A percentile compares a stretch with the other conserved stretches of the same genome.
These are phyloP conservation scores for Amblyteles armatorius DNA, from an alignment of 2,888 invertebrate species.

Conservation along the genomic window DNA sequence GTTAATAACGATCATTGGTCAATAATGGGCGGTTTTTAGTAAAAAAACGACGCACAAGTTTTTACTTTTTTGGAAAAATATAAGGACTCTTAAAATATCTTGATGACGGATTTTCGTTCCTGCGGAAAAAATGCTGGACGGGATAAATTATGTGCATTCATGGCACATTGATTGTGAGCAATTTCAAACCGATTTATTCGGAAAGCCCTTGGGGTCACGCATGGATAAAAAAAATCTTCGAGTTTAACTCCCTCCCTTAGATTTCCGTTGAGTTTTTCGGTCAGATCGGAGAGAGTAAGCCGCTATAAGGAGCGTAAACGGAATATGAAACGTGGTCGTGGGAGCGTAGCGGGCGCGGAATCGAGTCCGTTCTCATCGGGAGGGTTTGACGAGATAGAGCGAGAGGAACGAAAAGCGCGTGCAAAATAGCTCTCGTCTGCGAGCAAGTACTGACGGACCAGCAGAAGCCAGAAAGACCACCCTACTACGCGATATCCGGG, in stretches of 20 bases:
- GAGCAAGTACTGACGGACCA: constrained; percentile 38
- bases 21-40: no score
- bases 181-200: neutral
- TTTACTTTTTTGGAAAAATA: no score
- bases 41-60: no score
- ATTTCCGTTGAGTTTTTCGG: constrained; percentile 29
- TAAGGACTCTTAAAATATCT: neutral
- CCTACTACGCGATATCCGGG: constrained; percentile 43
- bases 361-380: constrained; percentile 31
- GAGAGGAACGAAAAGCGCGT: constrained; percentile 8
- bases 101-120: neutral
- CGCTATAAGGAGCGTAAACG: constrained; percentile 5
- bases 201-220: neutral
- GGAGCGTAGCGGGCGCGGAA: constrained; percentile 11
- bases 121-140: neutral
- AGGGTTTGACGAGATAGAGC: constrained; percentile 22
- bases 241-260: neutral
- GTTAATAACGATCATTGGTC: no score
- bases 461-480: constrained; percentile 34
- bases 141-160: neutral
- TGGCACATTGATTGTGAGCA: neutral
- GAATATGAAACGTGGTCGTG: constrained; percentile 6
- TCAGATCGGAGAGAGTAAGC: neutral
- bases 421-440: constrained; percentile 43
- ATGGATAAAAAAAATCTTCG: constrained; percentile 4